Base-by-base conservation (phyloP, 1,140 invertebrate species). In the Camponotus floridanus region DNA sequence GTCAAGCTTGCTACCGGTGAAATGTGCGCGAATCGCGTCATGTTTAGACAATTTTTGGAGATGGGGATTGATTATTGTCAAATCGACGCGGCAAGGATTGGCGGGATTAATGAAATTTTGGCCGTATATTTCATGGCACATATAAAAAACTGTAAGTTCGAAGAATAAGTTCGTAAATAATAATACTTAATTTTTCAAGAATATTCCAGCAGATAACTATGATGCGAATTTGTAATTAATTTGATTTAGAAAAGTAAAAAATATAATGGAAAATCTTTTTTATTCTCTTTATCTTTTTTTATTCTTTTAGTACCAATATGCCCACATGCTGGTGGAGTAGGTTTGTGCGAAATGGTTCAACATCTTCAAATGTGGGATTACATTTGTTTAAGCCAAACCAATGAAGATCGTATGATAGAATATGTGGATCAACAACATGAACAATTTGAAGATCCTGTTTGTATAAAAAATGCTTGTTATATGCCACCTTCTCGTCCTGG, bases 31-130 rank as follows among this genome's bases (percentile, higher is more conserved):
- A 99, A 99, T 95, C 95, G 98, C 84, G 97, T 99, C 0, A 97
- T 99, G 94, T 99, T 99, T 95, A 99, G 99, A 92, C 98, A 99
- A 95, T 97, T 99, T 86, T 92, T 99, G 13, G n/a, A n/a, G n/a
- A 97, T 98, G 94, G 98, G 97, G 2, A 96, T 99, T 91, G 96
- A 98, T 91, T 98, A 96, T 94, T 99, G 98, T 94, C 98, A 99
- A 95, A 98, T 99, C 71, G 98, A 99, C 95, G 96, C 98, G 0
- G 98, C 97, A 57, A 96, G 98, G 81, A 96, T 99, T 39, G 98
- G 98, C 0, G 98, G 98, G 1, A 96, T 99, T 21, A 99, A 98
- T 94, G 98, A 99, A 94, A 97, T 98, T 83, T 93, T 99, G 2
- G 96, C 98, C 0, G 97, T 99, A 33, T 98, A 98, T 92, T 96